Evolutionary conservation across 1,140 invertebrate genomes (phyloP).

Genomic region (Propsilocerus akamusi): DNA sequence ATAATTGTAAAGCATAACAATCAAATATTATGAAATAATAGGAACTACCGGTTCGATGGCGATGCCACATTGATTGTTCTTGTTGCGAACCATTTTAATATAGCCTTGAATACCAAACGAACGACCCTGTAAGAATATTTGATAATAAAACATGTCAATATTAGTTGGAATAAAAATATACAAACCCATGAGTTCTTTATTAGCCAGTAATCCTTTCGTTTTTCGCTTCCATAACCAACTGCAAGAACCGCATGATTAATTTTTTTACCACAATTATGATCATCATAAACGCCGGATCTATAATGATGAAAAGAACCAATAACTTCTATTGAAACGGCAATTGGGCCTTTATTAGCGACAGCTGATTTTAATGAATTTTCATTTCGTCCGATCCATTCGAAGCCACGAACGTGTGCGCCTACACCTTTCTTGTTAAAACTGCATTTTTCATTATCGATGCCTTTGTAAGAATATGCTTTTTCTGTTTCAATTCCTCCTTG

Average conservation of each 20-base stretch:
- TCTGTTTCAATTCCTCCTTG: slow-evolving; percentile 32
- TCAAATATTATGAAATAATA: no score
- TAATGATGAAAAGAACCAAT: neutral
- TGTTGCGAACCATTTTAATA: slow-evolving; percentile 37
- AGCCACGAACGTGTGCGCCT: slow-evolving; percentile 24
- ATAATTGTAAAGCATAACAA: no score
- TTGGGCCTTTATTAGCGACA: neutral
- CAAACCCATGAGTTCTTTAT: slow-evolving; percentile 46
- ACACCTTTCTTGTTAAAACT: slow-evolving; percentile 30
- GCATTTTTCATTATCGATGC: slow-evolving; percentile 27
- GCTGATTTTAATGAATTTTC: neutral
- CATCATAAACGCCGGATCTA: neutral
- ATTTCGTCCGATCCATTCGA: no score
- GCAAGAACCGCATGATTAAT: neutral
- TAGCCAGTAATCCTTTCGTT: slow-evolving; percentile 39
- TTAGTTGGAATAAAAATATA: no score
- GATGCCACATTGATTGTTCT: slow-evolving; percentile 42
- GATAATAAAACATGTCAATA: no score
- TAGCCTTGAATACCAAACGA: slow-evolving; percentile 40
- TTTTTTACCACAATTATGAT: neutral
- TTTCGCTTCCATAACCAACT: slow-evolving; percentile 41
- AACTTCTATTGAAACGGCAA: neutral
- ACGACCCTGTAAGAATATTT: no score
- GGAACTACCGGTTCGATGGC: no score
- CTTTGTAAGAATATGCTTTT: slow-evolving; percentile 27